Conservation (phyloP, 2,113 vertebrate genomes). For the Microtus ochrogaster region DNA sequence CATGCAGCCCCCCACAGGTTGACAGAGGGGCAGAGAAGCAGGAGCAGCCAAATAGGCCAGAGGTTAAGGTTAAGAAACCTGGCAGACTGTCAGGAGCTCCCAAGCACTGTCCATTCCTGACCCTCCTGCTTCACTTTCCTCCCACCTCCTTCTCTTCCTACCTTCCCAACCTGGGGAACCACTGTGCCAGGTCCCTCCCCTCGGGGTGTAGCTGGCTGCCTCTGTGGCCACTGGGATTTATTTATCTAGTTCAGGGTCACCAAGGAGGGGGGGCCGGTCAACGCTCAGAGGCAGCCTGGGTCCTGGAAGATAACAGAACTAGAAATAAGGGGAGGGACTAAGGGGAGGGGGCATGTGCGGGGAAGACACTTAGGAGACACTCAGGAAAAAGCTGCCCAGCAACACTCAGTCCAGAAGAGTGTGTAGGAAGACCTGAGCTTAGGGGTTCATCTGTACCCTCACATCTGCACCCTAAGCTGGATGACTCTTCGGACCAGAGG, state of each 20-base stretch:
- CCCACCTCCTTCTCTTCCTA: conserved; percentile 41
- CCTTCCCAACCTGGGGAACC: background rate
- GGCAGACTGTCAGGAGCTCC: background rate
- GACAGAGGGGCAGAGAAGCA: background rate
- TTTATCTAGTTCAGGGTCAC: conserved; percentile 56
- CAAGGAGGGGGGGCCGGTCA: background rate
- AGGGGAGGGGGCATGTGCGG: background rate
- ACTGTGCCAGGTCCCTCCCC: conserved; percentile 39
- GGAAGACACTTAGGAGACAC: background rate
- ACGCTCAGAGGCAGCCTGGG: background rate
- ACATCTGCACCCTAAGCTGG: background rate
- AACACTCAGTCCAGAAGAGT: background rate
- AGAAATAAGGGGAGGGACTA: background rate
- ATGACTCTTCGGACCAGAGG: background rate
- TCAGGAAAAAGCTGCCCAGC: background rate
- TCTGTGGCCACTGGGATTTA: conserved; percentile 55
- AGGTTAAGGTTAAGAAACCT: background rate
- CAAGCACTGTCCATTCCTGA: background rate
- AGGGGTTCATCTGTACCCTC: background rate
- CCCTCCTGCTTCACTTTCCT: background rate
- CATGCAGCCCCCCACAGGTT: background rate
- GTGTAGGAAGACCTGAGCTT: background rate
- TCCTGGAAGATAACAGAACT: background rate
- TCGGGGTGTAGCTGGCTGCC: conserved; percentile 26
- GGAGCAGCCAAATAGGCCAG: background rate